phyloP scores from a whole-genome alignment of 2,888 invertebrate species.

The Agrenia bidenticulata region DNA sequence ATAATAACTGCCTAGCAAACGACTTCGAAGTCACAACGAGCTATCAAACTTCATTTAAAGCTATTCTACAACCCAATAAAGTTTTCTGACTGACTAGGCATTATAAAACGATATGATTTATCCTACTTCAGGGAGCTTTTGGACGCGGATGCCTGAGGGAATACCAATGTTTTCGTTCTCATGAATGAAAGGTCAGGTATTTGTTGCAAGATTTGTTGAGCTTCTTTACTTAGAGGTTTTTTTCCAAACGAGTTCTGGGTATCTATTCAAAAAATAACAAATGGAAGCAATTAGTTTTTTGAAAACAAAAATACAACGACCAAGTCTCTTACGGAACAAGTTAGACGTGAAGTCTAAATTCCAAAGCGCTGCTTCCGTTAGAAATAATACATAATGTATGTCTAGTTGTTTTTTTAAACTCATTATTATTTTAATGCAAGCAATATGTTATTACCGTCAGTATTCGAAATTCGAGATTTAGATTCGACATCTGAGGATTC shows the following conservation, averaged over 20 bases:
- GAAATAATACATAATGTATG: not conserved
- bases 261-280: conserved; percentile 8
- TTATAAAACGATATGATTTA: not conserved
- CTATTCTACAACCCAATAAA: no score
- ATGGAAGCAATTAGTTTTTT: not conserved
- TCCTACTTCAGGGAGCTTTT: not conserved
- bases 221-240: conserved; percentile 38
- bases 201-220: conserved; percentile 44
- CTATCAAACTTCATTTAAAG: no score
- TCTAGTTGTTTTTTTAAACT: no score
- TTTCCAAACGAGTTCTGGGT: not conserved
- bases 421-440: not conserved
- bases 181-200: conserved; percentile 50
- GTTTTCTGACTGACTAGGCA: conserved; percentile 2
- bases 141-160: conserved; percentile 37
- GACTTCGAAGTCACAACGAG: no score
- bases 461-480: not conserved
- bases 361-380: not conserved
- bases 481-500: not conserved
- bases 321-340: not conserved
- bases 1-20: no score
- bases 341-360: not conserved
- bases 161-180: conserved; percentile 48
- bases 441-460: not conserved
- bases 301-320: not conserved